Evolutionary conservation across 2,113 vertebrate species (phyloP).

Genomic region (Cathartes aura): DNA sequence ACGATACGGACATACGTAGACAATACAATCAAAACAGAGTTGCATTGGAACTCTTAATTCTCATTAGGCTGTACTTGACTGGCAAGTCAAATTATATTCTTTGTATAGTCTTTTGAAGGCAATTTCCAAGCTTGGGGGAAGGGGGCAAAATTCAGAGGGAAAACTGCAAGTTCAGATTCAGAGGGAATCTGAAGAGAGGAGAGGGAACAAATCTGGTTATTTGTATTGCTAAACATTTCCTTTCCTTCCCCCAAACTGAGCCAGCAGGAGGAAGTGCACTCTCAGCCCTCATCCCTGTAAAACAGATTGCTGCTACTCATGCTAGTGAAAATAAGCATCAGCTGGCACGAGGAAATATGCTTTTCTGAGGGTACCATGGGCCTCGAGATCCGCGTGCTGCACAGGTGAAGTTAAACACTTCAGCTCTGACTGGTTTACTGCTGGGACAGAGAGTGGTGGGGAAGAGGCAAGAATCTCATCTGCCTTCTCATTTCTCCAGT

Average conservation of each 20-base stretch:
- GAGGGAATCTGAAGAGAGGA: neutral
- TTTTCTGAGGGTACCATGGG: neutral
- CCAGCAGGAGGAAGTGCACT: neutral
- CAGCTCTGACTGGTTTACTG: neutral
- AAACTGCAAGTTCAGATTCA: neutral
- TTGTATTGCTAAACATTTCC: rapidly evolving
- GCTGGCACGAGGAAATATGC: neutral
- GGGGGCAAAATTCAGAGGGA: neutral
- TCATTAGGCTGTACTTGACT: neutral
- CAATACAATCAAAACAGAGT: neutral
- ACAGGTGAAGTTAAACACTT: neutral
- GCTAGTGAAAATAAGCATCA: neutral
- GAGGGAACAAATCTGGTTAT: neutral
- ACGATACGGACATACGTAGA: neutral
- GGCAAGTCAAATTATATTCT: neutral
- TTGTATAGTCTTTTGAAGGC: neutral
- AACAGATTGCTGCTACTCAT: neutral
- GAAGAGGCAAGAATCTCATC: neutral
- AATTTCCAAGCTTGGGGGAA: neutral
- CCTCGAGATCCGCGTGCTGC: neutral
- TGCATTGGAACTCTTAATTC: neutral
- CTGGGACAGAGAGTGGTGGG: neutral
- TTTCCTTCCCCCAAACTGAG: neutral
- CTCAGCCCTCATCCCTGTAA: neutral
- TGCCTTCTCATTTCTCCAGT: neutral